These are phyloP conservation scores for Paraplagusia blochii DNA, from an alignment of 2,113 vertebrate species.

Conservation along the genomic window DNA sequence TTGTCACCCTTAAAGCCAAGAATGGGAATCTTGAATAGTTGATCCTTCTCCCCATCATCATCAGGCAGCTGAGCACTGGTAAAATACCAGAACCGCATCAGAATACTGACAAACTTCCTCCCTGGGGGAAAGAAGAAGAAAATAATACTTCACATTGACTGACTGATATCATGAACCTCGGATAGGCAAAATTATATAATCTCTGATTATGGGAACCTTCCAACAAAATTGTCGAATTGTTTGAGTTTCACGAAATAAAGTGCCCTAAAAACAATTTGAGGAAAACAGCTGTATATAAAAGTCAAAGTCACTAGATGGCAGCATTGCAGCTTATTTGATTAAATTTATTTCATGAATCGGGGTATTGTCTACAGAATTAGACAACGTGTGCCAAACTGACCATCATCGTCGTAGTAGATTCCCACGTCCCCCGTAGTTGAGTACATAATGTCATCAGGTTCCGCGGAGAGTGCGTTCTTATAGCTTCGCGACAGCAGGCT, in stretches of 20 bases:
- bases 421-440: constrained; percentile 82
- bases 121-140: constrained; percentile 62
- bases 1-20: constrained; percentile 78
- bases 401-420: constrained; percentile 88
- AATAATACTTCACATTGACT: too few relatives aligned
- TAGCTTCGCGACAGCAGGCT: constrained; percentile 76
- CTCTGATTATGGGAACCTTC: too few relatives aligned
- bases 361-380: too few relatives aligned
- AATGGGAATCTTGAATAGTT: constrained; percentile 79
- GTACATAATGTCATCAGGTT: constrained; percentile 85
- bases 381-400: constrained; percentile 56
- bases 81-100: constrained; percentile 96
- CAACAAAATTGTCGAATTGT: too few relatives aligned
- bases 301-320: too few relatives aligned
- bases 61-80: constrained; percentile 82
- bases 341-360: too few relatives aligned
- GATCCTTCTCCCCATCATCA: constrained; percentile 71
- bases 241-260: too few relatives aligned
- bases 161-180: too few relatives aligned
- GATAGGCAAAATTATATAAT: too few relatives aligned
- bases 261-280: too few relatives aligned
- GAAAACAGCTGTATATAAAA: too few relatives aligned
- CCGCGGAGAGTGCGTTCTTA: constrained; percentile 85
- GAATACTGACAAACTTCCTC: constrained; percentile 91
- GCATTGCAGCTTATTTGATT: too few relatives aligned